phyloP scores from a whole-genome alignment of 1,140 invertebrate genomes.

The Daktulosphaira vitifoliae region DNA sequence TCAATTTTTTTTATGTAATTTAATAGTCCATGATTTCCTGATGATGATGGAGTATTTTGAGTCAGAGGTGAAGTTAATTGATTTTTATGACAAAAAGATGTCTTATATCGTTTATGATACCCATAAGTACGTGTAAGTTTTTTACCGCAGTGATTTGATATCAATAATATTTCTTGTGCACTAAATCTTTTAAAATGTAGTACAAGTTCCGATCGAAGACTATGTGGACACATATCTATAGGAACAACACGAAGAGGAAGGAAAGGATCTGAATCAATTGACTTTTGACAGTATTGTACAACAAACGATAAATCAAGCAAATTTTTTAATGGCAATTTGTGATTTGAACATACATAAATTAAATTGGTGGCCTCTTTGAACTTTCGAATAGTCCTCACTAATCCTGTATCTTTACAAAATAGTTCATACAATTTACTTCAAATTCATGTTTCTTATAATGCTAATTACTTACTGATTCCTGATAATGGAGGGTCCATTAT shows the following conservation, averaged over 20 bases:
- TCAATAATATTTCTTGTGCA: background rate
- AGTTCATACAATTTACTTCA: background rate
- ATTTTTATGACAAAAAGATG: background rate
- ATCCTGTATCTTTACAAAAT: slow-evolving; percentile 43
- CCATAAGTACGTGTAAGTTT: background rate
- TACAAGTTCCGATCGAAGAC: slow-evolving; percentile 80
- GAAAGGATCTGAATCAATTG: slow-evolving; percentile 53
- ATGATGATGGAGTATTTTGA: background rate
- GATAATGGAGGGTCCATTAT: slow-evolving; percentile 91
- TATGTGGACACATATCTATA: slow-evolving; percentile 90
- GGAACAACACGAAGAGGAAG: slow-evolving; percentile 67
- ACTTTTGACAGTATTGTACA: slow-evolving; percentile 10
- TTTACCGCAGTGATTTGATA: background rate
- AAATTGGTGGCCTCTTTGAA: slow-evolving; percentile 64
- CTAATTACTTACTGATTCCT: slow-evolving; percentile 62
- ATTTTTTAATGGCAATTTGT: slow-evolving; percentile 73
- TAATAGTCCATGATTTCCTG: background rate
- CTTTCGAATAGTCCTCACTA: slow-evolving; percentile 58
- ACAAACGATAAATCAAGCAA: slow-evolving; percentile 72
- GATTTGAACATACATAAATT: slow-evolving; percentile 88
- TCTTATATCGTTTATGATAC: background rate
- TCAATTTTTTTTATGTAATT: slow-evolving; percentile 32
- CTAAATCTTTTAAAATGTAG: slow-evolving; percentile 63
- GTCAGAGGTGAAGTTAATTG: background rate
- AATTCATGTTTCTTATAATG: no score